Base-by-base conservation (phyloP, 2,113 vertebrate species). In the Panthera uncia region DNA sequence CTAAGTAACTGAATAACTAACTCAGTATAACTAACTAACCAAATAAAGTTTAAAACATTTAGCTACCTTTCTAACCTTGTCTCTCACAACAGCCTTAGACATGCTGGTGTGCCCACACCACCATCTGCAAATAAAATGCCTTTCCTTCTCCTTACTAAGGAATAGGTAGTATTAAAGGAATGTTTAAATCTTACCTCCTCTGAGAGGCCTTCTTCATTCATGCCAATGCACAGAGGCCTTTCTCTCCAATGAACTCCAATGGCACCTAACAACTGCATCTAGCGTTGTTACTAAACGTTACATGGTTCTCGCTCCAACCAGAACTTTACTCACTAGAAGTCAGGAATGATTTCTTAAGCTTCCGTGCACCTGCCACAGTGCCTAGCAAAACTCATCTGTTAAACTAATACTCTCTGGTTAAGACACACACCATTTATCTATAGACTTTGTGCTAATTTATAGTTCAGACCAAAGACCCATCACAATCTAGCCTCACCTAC, bases 171-270 rank as follows among this genome's bases (percentile, higher is more conserved):
- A 74, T 78, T 87, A 89, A 96, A 96, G 95, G 79, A 94, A 41
- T 33, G 92, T 63, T 95, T 85, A 96, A 86, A 57, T 91, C 82
- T 97, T 97, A 96, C 79, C 74, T 97, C 96, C 83, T 96, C 89
- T 89, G 80, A 97, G 88, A 94, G 94, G 82, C 52, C 25, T 66
- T 93, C 69, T 96, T 95, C 65, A 92, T 50, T 85, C 50, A 94
- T 13, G 36, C 10, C 89, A 92, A 84, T 68, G 61, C 83, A 96
- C 33, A 69, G 84, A 81, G 61, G 69, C 52, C 61, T 88, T 90
- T 96, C 69, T 55, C 18, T 97, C 87, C 41, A 95, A 78, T 96
- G 73, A 94, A 97, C 31, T 94, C 61, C 73, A 36, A 85, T 0
- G 81, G 85, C 55, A 95, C 41, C 74, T 88, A 93, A 52, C 36